These are phyloP conservation scores for Aleiodes testaceus DNA, from an alignment of 2,888 invertebrate genomes.

Conservation along the genomic window DNA sequence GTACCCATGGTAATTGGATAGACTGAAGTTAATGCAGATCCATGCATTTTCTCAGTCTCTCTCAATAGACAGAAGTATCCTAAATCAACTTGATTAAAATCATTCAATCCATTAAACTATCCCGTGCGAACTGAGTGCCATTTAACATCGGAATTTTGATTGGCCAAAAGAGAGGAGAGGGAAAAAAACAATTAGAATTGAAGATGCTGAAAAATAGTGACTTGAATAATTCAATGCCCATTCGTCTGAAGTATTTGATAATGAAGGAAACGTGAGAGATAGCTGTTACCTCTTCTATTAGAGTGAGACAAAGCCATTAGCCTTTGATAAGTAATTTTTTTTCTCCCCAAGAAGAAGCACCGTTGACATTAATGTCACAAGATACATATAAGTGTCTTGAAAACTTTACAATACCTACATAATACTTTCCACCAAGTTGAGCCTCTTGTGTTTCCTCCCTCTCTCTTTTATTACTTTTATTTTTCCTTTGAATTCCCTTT, in stretches of 20 bases:
- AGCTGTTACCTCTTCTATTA: neutral
- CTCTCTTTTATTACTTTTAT: constrained; percentile 34
- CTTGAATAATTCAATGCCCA: constrained; percentile 18
- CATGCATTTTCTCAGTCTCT: constrained; percentile 31
- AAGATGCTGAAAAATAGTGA: constrained; percentile 41
- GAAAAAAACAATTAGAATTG: no score
- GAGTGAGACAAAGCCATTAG: neutral
- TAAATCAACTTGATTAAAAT: constrained; percentile 69
- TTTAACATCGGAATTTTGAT: no score
- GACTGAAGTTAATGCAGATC: constrained; percentile 20
- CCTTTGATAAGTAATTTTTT: neutral
- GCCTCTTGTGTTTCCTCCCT: constrained; percentile 35
- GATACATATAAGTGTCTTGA: constrained; percentile 24
- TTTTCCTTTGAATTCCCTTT: constrained; percentile 27
- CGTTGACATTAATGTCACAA: constrained; percentile 20
- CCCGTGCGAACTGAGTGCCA: no score
- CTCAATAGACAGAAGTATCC: constrained; percentile 54
- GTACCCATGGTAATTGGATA: constrained; percentile 26
- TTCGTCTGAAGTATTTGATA: constrained; percentile 28
- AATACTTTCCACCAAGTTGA: constrained; percentile 35
- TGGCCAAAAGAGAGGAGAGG: no score
- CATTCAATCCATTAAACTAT: constrained; percentile 53
- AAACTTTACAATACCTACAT: constrained; percentile 31
- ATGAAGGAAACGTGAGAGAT: constrained; percentile 9
- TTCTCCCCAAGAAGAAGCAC: neutral